These are phyloP conservation scores for Lepisosteus oculatus DNA, from an alignment of 2,113 vertebrate genomes.

Conservation along the genomic window DNA sequence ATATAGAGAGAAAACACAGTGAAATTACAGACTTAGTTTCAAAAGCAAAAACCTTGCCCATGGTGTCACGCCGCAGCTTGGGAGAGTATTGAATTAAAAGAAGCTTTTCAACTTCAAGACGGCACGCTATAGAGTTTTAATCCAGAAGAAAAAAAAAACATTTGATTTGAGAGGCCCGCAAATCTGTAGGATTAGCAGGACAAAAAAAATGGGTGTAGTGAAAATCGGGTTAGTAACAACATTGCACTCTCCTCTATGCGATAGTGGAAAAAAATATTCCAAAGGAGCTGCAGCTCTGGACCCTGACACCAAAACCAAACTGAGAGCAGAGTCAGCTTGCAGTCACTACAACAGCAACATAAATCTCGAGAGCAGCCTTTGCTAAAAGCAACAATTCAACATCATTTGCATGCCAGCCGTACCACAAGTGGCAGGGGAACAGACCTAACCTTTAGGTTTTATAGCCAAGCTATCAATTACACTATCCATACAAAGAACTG, in stretches of 20 bases:
- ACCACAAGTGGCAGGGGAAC: neutral
- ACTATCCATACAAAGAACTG: neutral
- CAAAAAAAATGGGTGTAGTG: constrained; percentile 24
- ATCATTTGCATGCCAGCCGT: neutral
- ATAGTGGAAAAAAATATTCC: constrained; percentile 1
- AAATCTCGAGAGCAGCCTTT: constrained; percentile 4
- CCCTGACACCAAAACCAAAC: constrained; percentile 14
- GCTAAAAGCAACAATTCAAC: neutral
- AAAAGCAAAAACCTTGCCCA: constrained; percentile 30
- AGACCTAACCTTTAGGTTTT: neutral
- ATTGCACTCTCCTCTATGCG: constrained; percentile 11
- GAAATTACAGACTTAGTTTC: constrained; percentile 49
- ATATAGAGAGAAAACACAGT: constrained; percentile 27
- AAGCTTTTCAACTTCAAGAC: constrained; percentile 44
- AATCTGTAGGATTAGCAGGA: constrained; percentile 50
- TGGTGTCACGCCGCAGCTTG: constrained; percentile 31
- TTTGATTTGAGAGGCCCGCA: constrained; percentile 49
- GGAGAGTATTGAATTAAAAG: constrained; percentile 21
- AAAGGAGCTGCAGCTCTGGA: constrained; percentile 19
- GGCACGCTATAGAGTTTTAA: constrained; percentile 43
- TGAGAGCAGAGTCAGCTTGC: neutral
- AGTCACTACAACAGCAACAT: constrained; percentile 10
- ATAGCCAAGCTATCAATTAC: neutral
- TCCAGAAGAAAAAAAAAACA: constrained; percentile 53
- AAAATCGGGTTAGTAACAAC: constrained; percentile 35